These are phyloP conservation scores for Loris lydekkerianus DNA, from an alignment of 2,797 vertebrate genomes.

Conservation along the genomic window DNA sequence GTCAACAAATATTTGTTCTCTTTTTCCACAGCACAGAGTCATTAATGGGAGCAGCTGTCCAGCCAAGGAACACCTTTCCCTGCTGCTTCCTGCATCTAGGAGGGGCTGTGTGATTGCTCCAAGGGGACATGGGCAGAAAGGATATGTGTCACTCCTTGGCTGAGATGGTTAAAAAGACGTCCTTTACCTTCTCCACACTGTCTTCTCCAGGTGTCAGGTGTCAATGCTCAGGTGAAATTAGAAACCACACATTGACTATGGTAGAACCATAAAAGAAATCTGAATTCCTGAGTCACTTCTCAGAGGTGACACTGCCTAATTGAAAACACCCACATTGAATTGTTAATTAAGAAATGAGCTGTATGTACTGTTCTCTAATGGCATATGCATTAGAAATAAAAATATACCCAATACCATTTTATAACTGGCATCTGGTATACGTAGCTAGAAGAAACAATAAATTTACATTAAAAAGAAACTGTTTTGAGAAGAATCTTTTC, in stretches of 20 bases:
- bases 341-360: not conserved
- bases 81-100: not conserved
- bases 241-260: not conserved
- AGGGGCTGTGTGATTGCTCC: not conserved
- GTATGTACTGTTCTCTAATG: not conserved
- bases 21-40: not conserved
- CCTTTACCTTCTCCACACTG: not conserved
- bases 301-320: not conserved
- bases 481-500: not conserved
- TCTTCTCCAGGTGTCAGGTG: not conserved
- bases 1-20: not conserved
- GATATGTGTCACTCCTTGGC: not conserved
- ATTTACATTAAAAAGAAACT: not conserved
- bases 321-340: not conserved
- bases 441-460: conserved; percentile 26
- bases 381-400: not conserved
- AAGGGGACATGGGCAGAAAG: conserved; percentile 2
- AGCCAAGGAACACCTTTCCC: not conserved
- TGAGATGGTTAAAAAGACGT: not conserved
- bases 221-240: not conserved
- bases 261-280: not conserved
- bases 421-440: not conserved
- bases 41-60: not conserved
- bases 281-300: not conserved
- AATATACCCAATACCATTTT: not conserved